Evolutionary conservation across 2,113 vertebrate species (phyloP), one percentile per base, ranked within the genome.

Genomic region (Leucoraja erinaceus): DNA sequence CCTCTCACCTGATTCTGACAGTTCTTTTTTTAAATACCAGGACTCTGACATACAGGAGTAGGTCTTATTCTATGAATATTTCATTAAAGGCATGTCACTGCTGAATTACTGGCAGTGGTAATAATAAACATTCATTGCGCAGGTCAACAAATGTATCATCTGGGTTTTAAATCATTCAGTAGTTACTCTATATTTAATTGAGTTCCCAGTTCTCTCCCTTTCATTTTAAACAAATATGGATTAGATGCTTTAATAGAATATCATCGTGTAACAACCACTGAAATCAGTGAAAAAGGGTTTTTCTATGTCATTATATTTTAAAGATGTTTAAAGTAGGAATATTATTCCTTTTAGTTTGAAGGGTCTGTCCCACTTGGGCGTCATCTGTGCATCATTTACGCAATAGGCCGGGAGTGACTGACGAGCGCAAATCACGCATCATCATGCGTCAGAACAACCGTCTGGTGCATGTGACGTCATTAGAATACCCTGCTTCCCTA

Each of bases 121-220:
- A 91, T 91, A 47, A 91, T 47, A 91, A 72, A 72, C 66, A 72
- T 72, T 91, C 88, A 70, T 72, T 3, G 88, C 54, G 38, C 28
- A 70, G 66, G 88, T 91, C 88, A 91, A 72, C 86, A 90, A 66
- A 90, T 90, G 86, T 90, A 70, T 90, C 86, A 68, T 70, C 86
- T 90, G 14, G 66, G 86, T 90, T 90, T 90, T 90, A 90, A 90
- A 90, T 66, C 86, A 66, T 91, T 72, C 88, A 72, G 33, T 72
- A 10, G 63, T 47, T 72, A 47, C 38, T 47, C 38, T 47, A 72
- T 72, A 91, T 10, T 91, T 68, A 66, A 31, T 91, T 31, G 88
- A 66, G 4, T 91, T 90, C n/a, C 20, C 33, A 47, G 14, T 10
- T 20, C 9, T 72, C 66, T 86, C 56, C 59, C 16, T 91, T 70